These are phyloP conservation scores for Tachysurus vachellii DNA, from an alignment of 2,113 vertebrate species.

Conservation along the genomic window DNA sequence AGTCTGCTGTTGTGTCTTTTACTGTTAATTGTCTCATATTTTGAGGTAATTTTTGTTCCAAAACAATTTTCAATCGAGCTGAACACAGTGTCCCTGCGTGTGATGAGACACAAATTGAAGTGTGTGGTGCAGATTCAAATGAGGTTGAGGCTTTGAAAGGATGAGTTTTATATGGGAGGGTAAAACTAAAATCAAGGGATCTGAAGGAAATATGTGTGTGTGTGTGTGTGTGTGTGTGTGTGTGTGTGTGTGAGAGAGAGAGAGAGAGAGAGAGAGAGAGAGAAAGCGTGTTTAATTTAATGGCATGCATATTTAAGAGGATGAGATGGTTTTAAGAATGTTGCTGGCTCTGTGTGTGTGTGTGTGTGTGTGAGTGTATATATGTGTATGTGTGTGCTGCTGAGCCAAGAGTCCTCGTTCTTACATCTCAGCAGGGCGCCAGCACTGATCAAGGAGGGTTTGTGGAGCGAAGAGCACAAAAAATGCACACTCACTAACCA, in stretches of 20 bases:
- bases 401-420: constrained; percentile 32
- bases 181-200: constrained; percentile 21
- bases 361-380: constrained; percentile 2
- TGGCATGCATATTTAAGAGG: constrained; percentile 48
- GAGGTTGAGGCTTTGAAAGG: neutral
- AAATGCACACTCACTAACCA: constrained; percentile 44
- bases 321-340: constrained; percentile 32
- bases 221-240: too few species aligned
- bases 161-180: constrained; percentile 12
- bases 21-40: constrained; percentile 5
- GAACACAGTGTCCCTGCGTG: neutral
- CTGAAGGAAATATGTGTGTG: neutral
- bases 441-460: constrained; percentile 45
- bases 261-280: constrained; percentile 10
- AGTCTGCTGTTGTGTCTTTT: neutral
- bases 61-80: neutral
- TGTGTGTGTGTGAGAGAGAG: neutral
- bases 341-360: neutral
- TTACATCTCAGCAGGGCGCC: constrained; percentile 46
- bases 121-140: neutral
- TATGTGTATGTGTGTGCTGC: constrained; percentile 1
- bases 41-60: neutral
- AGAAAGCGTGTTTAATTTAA: constrained; percentile 31
- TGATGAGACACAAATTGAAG: neutral
- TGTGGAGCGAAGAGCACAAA: constrained; percentile 31